phyloP scores from a whole-genome alignment of 2,888 invertebrate genomes.

The Lasioglossum malachurum region DNA sequence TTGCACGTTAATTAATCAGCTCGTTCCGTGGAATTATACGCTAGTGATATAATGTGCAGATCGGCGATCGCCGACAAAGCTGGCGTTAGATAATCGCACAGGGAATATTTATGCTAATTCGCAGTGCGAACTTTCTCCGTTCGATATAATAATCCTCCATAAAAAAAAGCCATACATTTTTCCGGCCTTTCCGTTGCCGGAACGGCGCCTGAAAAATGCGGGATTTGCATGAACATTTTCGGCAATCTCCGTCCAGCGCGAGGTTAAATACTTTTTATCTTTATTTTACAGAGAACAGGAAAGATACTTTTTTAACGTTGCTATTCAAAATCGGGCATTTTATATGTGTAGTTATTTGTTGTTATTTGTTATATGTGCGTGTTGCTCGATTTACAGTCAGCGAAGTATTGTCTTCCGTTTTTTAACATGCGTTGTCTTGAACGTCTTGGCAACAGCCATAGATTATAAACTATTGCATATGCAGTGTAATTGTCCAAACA shows the following conservation, averaged over 20 bases:
- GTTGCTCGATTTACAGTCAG: no score
- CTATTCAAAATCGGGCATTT: no score
- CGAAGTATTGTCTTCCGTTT: no score
- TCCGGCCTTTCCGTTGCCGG: not conserved
- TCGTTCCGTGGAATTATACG: not conserved
- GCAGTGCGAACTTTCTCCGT: not conserved
- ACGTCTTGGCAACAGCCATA: no score
- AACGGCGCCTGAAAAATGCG: not conserved
- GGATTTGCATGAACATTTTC: not conserved
- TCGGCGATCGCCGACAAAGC: not conserved
- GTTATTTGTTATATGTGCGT: no score
- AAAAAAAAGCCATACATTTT: not conserved
- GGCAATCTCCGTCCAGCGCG: not conserved
- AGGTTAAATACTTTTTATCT: not conserved
- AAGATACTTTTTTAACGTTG: no score
- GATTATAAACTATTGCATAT: no score
- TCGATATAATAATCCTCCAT: not conserved
- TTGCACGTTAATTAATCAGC: not conserved
- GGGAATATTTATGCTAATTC: conserved; percentile 5
- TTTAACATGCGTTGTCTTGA: no score
- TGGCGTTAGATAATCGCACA: not conserved
- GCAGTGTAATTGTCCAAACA: not conserved
- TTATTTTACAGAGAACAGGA: not conserved
- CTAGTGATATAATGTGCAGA: not conserved
- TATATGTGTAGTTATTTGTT: no score